Percentiles rank a stretch among this genome's conserved stretches.
Conservation (phyloP, 2,797 vertebrate genomes). For the Eremophila alpestris region DNA sequence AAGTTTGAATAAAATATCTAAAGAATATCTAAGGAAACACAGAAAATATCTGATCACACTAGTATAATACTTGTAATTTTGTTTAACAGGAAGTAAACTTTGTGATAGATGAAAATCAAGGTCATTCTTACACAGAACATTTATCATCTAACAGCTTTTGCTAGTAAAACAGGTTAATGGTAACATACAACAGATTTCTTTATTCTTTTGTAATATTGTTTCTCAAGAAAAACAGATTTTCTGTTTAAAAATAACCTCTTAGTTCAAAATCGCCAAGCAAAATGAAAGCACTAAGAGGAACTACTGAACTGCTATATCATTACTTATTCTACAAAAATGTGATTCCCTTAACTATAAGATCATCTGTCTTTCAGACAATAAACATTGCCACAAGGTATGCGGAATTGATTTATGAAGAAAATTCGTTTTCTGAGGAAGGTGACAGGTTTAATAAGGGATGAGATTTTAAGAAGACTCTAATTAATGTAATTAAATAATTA, state of each 20-base stretch:
- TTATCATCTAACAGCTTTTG: slow-evolving; percentile 52
- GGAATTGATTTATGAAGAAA: slow-evolving; percentile 8
- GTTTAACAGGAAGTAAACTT: slow-evolving; percentile 40
- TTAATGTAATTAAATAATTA: slow-evolving; percentile 39
- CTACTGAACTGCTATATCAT: neutral
- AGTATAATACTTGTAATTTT: slow-evolving; percentile 36
- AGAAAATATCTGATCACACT: slow-evolving; percentile 47
- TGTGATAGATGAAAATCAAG: slow-evolving; percentile 55
- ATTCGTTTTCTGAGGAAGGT: neutral
- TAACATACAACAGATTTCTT: slow-evolving; percentile 8
- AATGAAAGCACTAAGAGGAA: neutral
- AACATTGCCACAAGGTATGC: neutral
- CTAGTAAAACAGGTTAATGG: slow-evolving; percentile 53
- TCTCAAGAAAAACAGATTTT: slow-evolving; percentile 23
- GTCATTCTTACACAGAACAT: slow-evolving; percentile 30
- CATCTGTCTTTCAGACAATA: neutral
- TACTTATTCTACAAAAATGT: slow-evolving; percentile 3
- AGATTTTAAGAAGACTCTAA: neutral
- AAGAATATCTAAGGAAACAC: slow-evolving; percentile 2
- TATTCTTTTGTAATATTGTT: neutral
- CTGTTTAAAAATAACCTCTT: slow-evolving; percentile 28
- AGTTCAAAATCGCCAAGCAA: slow-evolving; percentile 20
- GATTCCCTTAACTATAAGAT: neutral
- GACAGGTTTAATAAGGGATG: neutral
- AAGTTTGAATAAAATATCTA: slow-evolving; percentile 3